Evolutionary conservation across 2,888 invertebrate genomes (phyloP), one percentile per base, ranked within the genome.

Genomic region (Eudemis profundana): DNA sequence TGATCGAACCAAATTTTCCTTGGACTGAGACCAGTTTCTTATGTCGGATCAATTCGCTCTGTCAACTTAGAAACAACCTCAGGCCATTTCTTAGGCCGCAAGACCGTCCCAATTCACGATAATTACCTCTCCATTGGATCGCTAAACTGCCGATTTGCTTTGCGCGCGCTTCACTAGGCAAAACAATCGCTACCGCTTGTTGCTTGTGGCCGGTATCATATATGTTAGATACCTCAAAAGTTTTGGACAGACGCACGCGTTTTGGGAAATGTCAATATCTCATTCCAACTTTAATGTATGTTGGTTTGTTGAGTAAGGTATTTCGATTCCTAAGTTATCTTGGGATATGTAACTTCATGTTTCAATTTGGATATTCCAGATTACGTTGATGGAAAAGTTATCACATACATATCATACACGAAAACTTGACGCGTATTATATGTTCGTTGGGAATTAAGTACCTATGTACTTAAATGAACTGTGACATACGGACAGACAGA

Each of bases 181-280:
- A 38, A 38, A 19, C 17, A 44, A 19, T 10, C 27, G 50, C 23
- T 49, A 10, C 27, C 1, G 14, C 44, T 64, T 14, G 1, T 21
- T 4, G 8, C 44, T 64, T 57, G 36, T 15, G 40, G 49, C 42
- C 1, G 4, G 8, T 23, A 33, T 47, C 57, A 59, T 57, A 33
- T 50, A 50, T 23, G 42, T 42, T 50, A 50, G 42, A 44, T 50
- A 42, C 50, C 59, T 51, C 57, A 51, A 59, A 64, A 64, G 17
- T 57, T 64, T 64, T 51, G 51, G 64, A 64, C 59, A 64, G 49
- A 63, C 64, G 64, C 44, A 53, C 64, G 59, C 59, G 44, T 59
- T 64, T 64, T 46, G 59, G 64, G 64, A 51, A 59, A 59, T 64
- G 64, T 64, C 64, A 64, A 64, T 64, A 64, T 64, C 64, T 64